Conservation (phyloP, 2,113 vertebrate species). For the Podarcis cretensis region DNA sequence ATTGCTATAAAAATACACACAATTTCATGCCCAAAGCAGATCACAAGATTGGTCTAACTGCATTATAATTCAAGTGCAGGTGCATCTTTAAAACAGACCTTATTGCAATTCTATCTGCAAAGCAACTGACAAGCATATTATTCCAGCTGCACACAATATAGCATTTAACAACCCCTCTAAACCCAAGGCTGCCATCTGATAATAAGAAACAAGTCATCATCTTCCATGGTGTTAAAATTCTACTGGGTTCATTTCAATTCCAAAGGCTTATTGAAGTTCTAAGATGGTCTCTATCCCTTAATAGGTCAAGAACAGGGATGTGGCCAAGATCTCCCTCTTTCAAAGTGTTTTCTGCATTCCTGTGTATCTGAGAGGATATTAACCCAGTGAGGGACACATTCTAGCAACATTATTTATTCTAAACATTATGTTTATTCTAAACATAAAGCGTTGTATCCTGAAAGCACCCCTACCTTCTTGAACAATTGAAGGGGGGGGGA, state of each 20-base stretch:
- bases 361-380: neutral
- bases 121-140: neutral
- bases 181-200: neutral
- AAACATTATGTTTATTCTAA: neutral
- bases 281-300: neutral
- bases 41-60: neutral
- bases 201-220: neutral
- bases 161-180: neutral
- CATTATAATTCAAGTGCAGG: neutral
- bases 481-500: too few species aligned
- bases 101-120: accelerated
- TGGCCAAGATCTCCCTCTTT: neutral
- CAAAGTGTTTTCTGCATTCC: neutral
- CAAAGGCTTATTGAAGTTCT: neutral
- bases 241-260: neutral
- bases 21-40: neutral
- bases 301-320: neutral
- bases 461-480: too few species aligned
- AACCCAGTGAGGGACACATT: neutral
- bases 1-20: neutral
- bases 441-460: too few species aligned
- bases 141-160: accelerated
- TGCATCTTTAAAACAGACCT: neutral
- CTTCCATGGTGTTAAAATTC: neutral
- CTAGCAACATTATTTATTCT: neutral